Percentiles rank a stretch among this genome's conserved stretches.
Conservation (phyloP, 1,140 invertebrate species). For the Drosophila parabipectinata region DNA sequence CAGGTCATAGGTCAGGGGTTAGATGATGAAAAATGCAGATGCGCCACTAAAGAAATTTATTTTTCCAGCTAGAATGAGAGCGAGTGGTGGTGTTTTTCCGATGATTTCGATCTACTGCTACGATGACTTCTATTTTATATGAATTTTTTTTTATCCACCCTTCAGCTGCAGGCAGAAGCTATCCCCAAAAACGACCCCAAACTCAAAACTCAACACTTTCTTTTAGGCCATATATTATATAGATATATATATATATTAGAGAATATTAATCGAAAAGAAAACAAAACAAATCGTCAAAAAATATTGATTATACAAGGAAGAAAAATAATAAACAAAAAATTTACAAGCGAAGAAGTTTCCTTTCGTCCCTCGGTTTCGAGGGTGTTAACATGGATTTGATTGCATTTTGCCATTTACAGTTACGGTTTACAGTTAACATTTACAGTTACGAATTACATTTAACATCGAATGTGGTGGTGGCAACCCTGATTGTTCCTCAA, state of each 20-base stretch:
- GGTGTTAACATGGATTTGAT: constrained; percentile 40
- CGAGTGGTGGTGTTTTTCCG: background rate
- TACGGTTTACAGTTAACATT: constrained; percentile 44
- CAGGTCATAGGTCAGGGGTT: constrained; percentile 6
- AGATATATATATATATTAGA: constrained; percentile 50
- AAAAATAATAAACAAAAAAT: constrained; percentile 32
- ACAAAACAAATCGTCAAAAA: constrained; percentile 41
- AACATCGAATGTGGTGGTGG: constrained; percentile 42
- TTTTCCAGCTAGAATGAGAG: constrained; percentile 8
- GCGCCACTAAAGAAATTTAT: constrained; percentile 13
- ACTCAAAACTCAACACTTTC: constrained; percentile 31
- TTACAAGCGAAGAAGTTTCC: constrained; percentile 33
- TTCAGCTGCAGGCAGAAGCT: constrained; percentile 39
- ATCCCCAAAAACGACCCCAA: constrained; percentile 17
- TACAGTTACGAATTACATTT: constrained; percentile 48
- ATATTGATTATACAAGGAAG: constrained; percentile 15
- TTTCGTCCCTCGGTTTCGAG: constrained; percentile 4
- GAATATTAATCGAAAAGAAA: constrained; percentile 46
- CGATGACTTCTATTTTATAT: constrained; percentile 35
- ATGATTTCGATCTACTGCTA: constrained; percentile 36
- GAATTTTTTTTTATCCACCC: constrained; percentile 5
- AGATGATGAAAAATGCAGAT: constrained; percentile 18
- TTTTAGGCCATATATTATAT: constrained; percentile 36
- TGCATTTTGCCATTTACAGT: constrained; percentile 48
- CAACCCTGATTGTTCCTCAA: constrained; percentile 17